phyloP scores from a whole-genome alignment of 2,797 vertebrate species.

The Crossoptilon crossoptilon region DNA sequence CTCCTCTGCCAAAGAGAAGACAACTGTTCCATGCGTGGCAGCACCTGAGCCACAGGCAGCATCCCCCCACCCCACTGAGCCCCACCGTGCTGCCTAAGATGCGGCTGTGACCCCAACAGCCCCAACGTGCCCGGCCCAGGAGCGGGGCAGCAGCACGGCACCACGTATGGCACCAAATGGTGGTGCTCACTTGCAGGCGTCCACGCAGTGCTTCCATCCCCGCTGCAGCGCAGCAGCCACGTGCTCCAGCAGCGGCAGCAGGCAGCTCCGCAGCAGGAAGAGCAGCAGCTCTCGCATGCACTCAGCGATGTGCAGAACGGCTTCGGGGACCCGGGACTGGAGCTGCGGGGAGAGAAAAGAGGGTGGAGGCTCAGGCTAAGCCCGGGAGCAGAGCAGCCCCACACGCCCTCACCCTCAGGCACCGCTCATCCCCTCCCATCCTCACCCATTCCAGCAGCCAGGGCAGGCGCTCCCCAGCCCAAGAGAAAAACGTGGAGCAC shows the following conservation, averaged over 20 bases:
- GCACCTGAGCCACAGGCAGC: too few relatives aligned
- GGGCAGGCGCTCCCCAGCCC: constrained; percentile 80
- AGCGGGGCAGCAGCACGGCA: too few relatives aligned
- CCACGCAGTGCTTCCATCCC: constrained; percentile 85
- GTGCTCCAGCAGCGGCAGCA: constrained; percentile 83
- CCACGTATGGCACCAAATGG: background rate
- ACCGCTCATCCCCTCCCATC: rapidly evolving
- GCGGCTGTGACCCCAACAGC: too few relatives aligned
- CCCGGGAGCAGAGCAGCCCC: too few relatives aligned
- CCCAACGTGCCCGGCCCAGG: too few relatives aligned
- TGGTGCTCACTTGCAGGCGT: constrained; percentile 90
- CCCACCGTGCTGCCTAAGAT: too few relatives aligned
- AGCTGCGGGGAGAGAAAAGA: constrained; percentile 59
- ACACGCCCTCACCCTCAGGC: too few relatives aligned
- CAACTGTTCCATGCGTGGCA: background rate
- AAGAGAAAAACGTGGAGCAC: constrained; percentile 77
- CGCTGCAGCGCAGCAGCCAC: constrained; percentile 73
- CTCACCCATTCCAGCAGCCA: constrained; percentile 86
- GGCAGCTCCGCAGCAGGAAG: constrained; percentile 82
- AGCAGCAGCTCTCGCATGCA: constrained; percentile 87
- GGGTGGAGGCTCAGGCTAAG: background rate
- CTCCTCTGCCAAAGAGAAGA: constrained; percentile 80
- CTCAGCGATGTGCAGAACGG: constrained; percentile 80
- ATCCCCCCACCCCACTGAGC: too few relatives aligned
- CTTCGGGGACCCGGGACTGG: constrained; percentile 84